A percentile compares a stretch with the other conserved stretches of the same genome.
phyloP scores from a whole-genome alignment of 2,113 vertebrate genomes.

The Eira barbara region DNA sequence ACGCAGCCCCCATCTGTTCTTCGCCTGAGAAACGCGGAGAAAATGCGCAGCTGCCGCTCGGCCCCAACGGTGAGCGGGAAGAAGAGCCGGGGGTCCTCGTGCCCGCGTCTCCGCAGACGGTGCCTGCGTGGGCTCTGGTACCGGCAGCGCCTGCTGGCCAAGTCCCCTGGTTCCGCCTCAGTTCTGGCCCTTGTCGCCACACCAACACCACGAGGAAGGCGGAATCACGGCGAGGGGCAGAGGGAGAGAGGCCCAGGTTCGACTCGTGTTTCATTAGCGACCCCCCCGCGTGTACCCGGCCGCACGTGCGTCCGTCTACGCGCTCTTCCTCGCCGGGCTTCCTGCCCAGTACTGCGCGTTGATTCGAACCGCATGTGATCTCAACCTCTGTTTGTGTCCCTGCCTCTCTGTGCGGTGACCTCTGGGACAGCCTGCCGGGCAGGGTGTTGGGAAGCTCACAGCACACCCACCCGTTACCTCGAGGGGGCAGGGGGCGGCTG shows the following conservation, averaged over 20 bases:
- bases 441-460: background rate
- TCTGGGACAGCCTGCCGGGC: background rate
- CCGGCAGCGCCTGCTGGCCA: background rate
- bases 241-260: background rate
- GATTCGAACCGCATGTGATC: background rate
- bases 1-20: background rate
- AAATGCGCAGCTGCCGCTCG: background rate
- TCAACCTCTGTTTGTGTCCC: constrained; percentile 4
- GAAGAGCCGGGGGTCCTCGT: background rate
- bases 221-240: background rate
- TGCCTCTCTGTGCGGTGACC: background rate
- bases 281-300: background rate
- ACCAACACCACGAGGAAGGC: background rate
- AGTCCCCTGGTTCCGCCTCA: background rate
- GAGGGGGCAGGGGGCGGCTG: too few species aligned
- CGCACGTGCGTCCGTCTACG: background rate
- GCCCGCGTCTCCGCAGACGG: background rate
- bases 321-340: background rate
- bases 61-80: background rate
- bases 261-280: background rate
- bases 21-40: background rate
- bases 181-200: background rate
- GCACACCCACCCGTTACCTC: background rate
- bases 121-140: background rate
- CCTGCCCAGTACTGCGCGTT: background rate